Percentiles rank a stretch among this genome's conserved stretches.
Evolutionary conservation across 35 echinoderm and acorn worm species (phyloP).

Genomic region (Apostichopus californicus): DNA sequence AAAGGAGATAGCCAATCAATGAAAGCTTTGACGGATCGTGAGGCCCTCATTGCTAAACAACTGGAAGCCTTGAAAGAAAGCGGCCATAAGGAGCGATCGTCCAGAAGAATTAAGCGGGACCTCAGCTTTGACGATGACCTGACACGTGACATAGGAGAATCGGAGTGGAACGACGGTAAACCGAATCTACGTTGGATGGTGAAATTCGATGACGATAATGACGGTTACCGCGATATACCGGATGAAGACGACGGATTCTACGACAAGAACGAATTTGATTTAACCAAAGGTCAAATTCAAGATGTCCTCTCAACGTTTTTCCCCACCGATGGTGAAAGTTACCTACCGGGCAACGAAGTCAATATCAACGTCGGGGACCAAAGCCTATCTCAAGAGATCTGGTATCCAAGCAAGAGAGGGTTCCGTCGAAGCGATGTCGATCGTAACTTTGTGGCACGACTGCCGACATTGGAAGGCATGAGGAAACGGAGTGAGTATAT

Average conservation of each 20-base stretch:
- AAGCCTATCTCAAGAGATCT: conserved; percentile 26
- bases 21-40: background rate
- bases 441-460: background rate
- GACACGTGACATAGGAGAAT: background rate
- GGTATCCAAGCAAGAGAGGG: conserved; percentile 27
- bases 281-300: conserved; percentile 29
- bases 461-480: conserved; percentile 44
- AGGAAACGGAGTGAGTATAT: conserved; percentile 32
- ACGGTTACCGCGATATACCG: background rate
- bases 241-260: background rate
- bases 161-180: background rate
- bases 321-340: background rate
- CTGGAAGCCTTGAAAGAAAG: background rate
- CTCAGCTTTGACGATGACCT: conserved; percentile 5
- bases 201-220: conserved; percentile 15
- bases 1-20: background rate
- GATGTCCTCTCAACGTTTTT: conserved; percentile 23
- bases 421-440: background rate
- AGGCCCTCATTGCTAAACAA: background rate
- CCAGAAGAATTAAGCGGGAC: conserved; percentile 1
- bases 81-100: background rate
- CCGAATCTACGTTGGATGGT: conserved; percentile 9
- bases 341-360: background rate
- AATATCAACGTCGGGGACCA: conserved; percentile 45
- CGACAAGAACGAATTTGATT: background rate